A percentile compares a stretch with the other conserved stretches of the same genome.
These are phyloP conservation scores for Cygnus olor DNA, from an alignment of 2,797 vertebrate species.

Conservation along the genomic window DNA sequence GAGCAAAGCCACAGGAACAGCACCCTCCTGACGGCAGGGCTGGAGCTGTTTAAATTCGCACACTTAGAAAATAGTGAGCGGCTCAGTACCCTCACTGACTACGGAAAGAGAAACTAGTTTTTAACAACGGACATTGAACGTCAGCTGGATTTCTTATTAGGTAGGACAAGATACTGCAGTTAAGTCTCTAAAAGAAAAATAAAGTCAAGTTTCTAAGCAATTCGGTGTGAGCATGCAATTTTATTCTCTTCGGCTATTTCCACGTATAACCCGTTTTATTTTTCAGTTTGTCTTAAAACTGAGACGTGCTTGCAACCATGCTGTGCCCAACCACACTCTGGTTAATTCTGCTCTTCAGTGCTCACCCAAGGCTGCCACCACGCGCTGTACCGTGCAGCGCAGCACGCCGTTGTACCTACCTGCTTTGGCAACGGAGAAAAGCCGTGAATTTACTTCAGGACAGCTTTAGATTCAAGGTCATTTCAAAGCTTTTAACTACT, in stretches of 20 bases:
- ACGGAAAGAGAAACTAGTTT: not conserved
- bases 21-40: not conserved
- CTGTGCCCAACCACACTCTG: conserved; percentile 45
- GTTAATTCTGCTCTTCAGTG: conserved; percentile 70
- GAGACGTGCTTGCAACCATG: not conserved
- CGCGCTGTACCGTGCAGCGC: conserved; percentile 62
- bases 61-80: not conserved
- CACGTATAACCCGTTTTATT: not conserved
- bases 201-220: not conserved
- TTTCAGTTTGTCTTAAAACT: conserved; percentile 15
- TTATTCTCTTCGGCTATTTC: not conserved
- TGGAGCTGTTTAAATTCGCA: not conserved
- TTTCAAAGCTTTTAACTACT: conserved; percentile 64
- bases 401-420: not conserved
- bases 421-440: conserved; percentile 20
- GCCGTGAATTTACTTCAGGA: conserved; percentile 29
- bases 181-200: not conserved
- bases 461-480: conserved; percentile 48
- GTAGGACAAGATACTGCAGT: not conserved
- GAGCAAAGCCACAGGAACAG: not conserved
- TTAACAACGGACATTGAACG: not conserved
- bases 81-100: not conserved
- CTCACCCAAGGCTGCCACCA: conserved; percentile 70
- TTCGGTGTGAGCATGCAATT: not conserved
- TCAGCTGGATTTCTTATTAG: not conserved